Base-by-base conservation (phyloP, 2,888 invertebrate genomes). In the Agelastica alni region DNA sequence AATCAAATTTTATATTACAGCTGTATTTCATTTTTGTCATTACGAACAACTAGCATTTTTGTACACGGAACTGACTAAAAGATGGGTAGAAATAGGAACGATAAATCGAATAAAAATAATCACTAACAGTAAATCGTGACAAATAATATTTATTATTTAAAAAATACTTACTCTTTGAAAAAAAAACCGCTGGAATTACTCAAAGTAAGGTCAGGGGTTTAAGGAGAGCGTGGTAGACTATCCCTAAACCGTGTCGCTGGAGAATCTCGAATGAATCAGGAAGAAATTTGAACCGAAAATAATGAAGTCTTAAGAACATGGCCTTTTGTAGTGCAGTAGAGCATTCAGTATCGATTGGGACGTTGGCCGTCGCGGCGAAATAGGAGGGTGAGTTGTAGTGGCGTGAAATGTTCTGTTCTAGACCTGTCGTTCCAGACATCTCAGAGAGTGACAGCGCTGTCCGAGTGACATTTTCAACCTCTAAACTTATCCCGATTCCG, bases 391-490 rank as follows among this genome's bases (percentile, higher is more conserved):
- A 39, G 14, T 37, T 51, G 51, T 56, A 62, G 61, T 54, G 58
- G 59, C 58, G 53, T 60, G 55, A 56, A 56, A 58, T 53, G 56
- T 63, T 66, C 61, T 62, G 64, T 63, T 63, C 62, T 62, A 63
- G 61, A 67, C 70, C 68, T 68, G 71, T 67, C 68, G 66, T 61
- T 62, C 64, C 63, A 67, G 74, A 74, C 69, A 70, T 70, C 67
- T 69, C 64, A 66, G 66, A 69, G 70, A 70, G 68, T 70, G 69
- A 70, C 71, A 70, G 70, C 71, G 70, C 67, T 67, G 71, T 70
- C 71, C 67, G 67, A 68, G 69, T 69, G 66, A 67, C 69, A 59
- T 58, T 54, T 60, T 45, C 58, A 56, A 56, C 59, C 58, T 51
- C 57, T 31, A 36, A 49, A 48, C 56, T 51, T 46, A 48, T 53